A percentile compares a stretch with the other conserved stretches of the same genome.
Conservation (phyloP, 2,113 vertebrate genomes). For the Oryzias woworae region DNA sequence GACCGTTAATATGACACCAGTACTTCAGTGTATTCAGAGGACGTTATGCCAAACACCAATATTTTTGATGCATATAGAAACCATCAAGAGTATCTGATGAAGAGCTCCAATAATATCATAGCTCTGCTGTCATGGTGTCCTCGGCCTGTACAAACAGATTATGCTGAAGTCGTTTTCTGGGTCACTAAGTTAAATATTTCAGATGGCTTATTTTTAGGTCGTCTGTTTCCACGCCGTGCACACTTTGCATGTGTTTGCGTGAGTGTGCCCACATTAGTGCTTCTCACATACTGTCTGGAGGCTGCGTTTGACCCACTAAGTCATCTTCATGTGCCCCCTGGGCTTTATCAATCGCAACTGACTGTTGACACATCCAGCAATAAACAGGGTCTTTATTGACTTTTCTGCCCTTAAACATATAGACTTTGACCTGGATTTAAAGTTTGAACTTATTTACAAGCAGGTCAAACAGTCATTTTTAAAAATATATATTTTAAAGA, state of each 20-base stretch:
- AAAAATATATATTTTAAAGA: too few relatives aligned
- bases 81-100: conserved; percentile 20
- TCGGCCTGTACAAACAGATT: conserved; percentile 69
- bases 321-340: conserved; percentile 61
- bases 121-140: conserved; percentile 35
- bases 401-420: not conserved
- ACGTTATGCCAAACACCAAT: too few relatives aligned
- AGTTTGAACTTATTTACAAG: not conserved
- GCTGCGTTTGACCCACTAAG: conserved; percentile 81
- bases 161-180: conserved; percentile 76
- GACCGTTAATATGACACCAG: too few relatives aligned
- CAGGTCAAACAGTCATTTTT: not conserved
- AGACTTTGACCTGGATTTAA: not conserved
- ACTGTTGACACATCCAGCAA: conserved; percentile 15
- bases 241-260: conserved; percentile 16
- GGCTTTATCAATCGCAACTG: conserved; percentile 56
- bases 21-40: too few relatives aligned
- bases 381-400: not conserved
- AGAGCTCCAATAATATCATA: conserved; percentile 71
- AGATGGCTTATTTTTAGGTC: conserved; percentile 80
- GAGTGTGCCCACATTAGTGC: conserved; percentile 30
- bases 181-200: conserved; percentile 84
- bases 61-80: not conserved
- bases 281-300: conserved; percentile 58
- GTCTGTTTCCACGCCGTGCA: conserved; percentile 75